Percentiles rank a stretch among this genome's conserved stretches.
Evolutionary conservation across 2,113 vertebrate species (phyloP).

Genomic region (Pseudopipra pipra): DNA sequence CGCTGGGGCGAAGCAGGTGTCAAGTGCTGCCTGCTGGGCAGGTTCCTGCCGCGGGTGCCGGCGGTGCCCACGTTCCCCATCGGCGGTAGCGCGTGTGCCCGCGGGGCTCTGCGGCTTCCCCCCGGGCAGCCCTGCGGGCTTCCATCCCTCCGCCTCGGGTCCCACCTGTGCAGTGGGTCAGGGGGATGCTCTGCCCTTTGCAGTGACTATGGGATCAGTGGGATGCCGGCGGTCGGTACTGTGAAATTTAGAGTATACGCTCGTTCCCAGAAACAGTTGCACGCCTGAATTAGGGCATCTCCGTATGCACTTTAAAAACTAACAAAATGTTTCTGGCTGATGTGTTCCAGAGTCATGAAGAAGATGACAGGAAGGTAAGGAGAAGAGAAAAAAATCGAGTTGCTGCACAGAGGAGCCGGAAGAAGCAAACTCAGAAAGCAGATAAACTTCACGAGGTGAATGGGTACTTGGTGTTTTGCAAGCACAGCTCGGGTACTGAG

Average conservation of each 20-base stretch:
- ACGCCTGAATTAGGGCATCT: background rate
- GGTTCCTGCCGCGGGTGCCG: background rate
- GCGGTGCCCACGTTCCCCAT: fast-evolving
- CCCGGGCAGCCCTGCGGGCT: background rate
- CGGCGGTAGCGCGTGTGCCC: background rate
- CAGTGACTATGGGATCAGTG: background rate
- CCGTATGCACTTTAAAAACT: background rate
- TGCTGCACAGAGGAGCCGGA: conserved; percentile 91
- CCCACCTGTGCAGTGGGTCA: background rate
- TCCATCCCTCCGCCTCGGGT: background rate
- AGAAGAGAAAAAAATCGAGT: conserved; percentile 92
- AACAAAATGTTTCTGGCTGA: background rate
- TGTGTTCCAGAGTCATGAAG: conserved; percentile 77
- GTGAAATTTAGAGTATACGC: background rate
- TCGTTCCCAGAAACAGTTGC: background rate
- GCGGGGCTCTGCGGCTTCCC: background rate
- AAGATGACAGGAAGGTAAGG: conserved; percentile 81
- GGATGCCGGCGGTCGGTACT: background rate
- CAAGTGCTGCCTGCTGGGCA: background rate
- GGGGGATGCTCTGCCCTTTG: background rate
- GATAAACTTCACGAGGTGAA: conserved; percentile 90
- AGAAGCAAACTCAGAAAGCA: conserved; percentile 91
- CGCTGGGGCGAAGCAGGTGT: background rate
- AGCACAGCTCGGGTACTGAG: background rate
- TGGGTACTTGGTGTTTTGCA: background rate